Evolutionary conservation across 1,140 invertebrate genomes (phyloP).

Genomic region (Brachionus koreanus): DNA sequence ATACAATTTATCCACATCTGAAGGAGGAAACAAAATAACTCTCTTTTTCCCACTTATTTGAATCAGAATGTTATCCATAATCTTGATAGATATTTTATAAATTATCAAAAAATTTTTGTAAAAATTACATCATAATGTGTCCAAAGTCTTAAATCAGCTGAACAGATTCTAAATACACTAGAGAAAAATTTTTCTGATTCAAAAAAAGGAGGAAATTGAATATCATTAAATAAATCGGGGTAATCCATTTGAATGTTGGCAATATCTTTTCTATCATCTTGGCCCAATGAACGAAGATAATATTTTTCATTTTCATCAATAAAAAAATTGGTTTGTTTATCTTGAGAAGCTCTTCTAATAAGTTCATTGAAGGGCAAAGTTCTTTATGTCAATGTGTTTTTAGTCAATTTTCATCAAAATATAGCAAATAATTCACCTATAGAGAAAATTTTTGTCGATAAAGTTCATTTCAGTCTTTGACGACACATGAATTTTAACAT

Average conservation of each 20-base stretch:
- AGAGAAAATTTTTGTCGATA: constrained; percentile 63
- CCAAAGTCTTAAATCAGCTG: constrained; percentile 62
- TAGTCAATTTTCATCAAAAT: background rate
- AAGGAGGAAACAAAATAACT: constrained; percentile 62
- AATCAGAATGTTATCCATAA: constrained; percentile 65
- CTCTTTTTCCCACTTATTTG: constrained; percentile 62
- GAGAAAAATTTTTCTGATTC: constrained; percentile 61
- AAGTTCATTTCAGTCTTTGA: constrained; percentile 60
- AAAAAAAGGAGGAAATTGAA: constrained; percentile 60
- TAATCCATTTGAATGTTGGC: constrained; percentile 59
- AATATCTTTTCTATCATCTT: constrained; percentile 61
- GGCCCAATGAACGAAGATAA: constrained; percentile 63
- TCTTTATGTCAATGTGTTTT: constrained; percentile 47
- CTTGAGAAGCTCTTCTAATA: constrained; percentile 55
- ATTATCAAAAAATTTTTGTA: background rate
- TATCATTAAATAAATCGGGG: constrained; percentile 60
- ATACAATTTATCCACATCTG: constrained; percentile 62
- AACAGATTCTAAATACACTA: constrained; percentile 63
- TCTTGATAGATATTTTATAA: constrained; percentile 48
- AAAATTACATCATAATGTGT: constrained; percentile 64
- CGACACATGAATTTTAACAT: constrained; percentile 63
- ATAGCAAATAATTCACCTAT: constrained; percentile 54
- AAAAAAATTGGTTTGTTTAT: constrained; percentile 56
- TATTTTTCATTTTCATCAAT: constrained; percentile 59
- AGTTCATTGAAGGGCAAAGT: constrained; percentile 60